Conservation (phyloP, 2,888 invertebrate species). For the Sesamia inferens region DNA sequence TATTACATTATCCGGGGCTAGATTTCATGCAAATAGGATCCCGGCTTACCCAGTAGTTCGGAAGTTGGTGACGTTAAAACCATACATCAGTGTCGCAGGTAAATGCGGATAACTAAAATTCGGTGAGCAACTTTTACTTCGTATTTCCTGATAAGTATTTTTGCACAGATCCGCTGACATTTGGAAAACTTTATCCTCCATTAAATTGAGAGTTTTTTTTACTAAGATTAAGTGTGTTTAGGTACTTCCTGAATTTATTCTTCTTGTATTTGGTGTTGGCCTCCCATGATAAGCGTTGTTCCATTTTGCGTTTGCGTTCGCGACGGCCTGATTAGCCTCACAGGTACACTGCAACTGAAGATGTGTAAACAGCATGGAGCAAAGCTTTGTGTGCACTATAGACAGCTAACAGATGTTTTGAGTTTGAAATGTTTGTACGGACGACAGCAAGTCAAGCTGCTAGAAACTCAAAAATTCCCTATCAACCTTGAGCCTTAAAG, state of each 20-base stretch:
- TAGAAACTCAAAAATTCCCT: too few species aligned
- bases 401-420: too few species aligned
- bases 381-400: background rate
- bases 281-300: too few species aligned
- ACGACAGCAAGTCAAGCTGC: too few species aligned
- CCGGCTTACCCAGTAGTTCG: constrained; percentile 50
- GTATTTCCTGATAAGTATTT: constrained; percentile 12
- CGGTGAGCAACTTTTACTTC: constrained; percentile 26
- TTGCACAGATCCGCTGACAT: constrained; percentile 4
- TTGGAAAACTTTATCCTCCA: constrained; percentile 1
- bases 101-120: constrained; percentile 42
- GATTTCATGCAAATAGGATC: constrained; percentile 60
- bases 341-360: background rate
- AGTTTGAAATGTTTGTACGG: background rate
- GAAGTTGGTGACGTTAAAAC: constrained; percentile 49
- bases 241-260: background rate
- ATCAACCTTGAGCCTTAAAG: too few species aligned
- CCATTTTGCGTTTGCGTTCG: background rate
- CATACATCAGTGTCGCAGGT: constrained; percentile 62
- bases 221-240: background rate
- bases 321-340: background rate
- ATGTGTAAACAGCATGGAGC: background rate
- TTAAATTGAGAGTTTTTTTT: background rate
- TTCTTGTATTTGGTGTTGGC: background rate
- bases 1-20: constrained; percentile 41